Evolutionary conservation across 2,888 invertebrate species (phyloP), one percentile per base, ranked within the genome.

Genomic region (Lepidochrysops patricia): DNA sequence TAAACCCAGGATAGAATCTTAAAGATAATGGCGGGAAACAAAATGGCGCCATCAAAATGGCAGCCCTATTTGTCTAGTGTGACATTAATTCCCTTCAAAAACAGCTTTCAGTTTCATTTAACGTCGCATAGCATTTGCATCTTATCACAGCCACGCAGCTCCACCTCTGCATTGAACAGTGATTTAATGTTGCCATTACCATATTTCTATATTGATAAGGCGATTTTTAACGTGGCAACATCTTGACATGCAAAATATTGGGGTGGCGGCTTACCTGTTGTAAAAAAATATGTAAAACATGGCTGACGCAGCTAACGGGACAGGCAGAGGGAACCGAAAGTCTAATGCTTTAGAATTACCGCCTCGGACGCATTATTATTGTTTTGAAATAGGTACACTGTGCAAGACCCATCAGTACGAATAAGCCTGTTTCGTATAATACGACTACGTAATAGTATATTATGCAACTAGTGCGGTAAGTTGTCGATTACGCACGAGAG

Each of bases 81-180:
- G 74, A 79, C 79, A 85, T 84, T 82, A 84, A 85, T 84, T 82
- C 77, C 74, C 72, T 76, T 82, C 77, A 75, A 75, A 74, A 76
- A 72, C 75, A 75, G 72, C 72, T 62, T 73, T 67, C 70, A 73
- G 76, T 76, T 80, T 80, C 81, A 77, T 77, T 82, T 77, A 78
- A 77, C 79, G 75, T 76, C 80, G 76, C 71, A 72, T 68, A 64
- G 66, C 63, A 84, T 86, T 85, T 86, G 83, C 86, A 85, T 85
- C 82, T 84, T 84, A 85, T 84, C 85, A 79, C 67, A 64, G 68
- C 71, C 72, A 72, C 73, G 70, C 82, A 83, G 79, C 52, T 27
- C 52, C 52, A 52, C 52, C 52, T 52, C 27, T 26, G 52, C 4
- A 13, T 32, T 54, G 29, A 32, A 15, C 29, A 54, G 32, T 54